These are phyloP conservation scores for Piezodorus guildinii DNA, from an alignment of 1,140 invertebrate species.

Conservation along the genomic window DNA sequence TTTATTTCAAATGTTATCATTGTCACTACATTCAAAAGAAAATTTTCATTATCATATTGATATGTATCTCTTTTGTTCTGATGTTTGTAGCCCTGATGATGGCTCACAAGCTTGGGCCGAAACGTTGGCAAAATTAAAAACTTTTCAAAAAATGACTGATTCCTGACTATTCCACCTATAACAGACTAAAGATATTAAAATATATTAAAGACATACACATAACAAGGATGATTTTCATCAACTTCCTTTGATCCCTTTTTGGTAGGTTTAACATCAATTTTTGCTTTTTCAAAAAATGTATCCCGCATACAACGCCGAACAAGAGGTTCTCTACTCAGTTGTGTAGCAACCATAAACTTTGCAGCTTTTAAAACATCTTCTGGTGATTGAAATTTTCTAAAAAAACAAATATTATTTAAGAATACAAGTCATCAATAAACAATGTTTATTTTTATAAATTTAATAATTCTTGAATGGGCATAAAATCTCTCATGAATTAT, in stretches of 20 bases:
- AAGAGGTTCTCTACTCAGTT: slow-evolving; percentile 82
- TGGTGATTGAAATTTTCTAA: slow-evolving; percentile 42
- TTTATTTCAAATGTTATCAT: no score
- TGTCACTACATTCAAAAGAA: no score
- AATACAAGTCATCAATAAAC: not conserved
- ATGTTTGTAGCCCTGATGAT: no score
- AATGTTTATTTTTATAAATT: no score
- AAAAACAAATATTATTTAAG: slow-evolving; percentile 18
- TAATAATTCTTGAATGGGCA: no score
- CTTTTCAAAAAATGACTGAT: no score
- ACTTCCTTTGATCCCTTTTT: slow-evolving; percentile 86
- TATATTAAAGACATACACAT: slow-evolving; percentile 35
- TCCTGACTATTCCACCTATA: no score
- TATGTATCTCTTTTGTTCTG: no score
- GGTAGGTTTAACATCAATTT: slow-evolving; percentile 71
- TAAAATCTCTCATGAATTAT: no score
- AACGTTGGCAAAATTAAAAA: no score
- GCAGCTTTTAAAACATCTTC: slow-evolving; percentile 79
- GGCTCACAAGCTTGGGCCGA: no score
- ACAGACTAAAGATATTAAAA: not conserved
- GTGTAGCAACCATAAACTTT: slow-evolving; percentile 87
- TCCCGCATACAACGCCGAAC: slow-evolving; percentile 76
- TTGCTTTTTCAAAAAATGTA: slow-evolving; percentile 83
- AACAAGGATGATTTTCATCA: slow-evolving; percentile 84
- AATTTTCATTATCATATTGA: no score